Evolutionary conservation across 2,888 invertebrate species (phyloP).

Genomic region (Halictus ligatus): DNA sequence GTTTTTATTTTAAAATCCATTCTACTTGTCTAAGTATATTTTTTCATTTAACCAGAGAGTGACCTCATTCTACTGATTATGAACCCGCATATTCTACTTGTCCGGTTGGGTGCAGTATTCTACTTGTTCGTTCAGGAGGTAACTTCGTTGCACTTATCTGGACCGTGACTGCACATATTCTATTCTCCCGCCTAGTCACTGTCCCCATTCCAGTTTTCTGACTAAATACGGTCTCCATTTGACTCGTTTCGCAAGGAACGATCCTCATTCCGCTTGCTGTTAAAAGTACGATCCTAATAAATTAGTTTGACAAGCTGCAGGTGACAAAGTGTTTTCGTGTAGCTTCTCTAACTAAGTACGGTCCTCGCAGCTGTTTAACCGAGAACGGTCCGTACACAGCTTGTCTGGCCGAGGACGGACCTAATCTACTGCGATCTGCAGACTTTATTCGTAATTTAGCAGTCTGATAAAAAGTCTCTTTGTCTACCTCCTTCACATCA

Average conservation of each 20-base stretch:
- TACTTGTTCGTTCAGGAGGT: neutral
- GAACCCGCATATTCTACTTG: neutral
- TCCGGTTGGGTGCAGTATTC: neutral
- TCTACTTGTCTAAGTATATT: neutral
- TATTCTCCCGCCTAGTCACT: neutral
- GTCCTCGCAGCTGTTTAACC: neutral
- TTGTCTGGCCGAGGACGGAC: neutral
- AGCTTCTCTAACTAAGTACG: neutral
- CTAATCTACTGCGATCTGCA: neutral
- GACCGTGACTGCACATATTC: neutral
- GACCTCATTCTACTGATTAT: neutral
- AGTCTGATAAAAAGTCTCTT: constrained; percentile 5
- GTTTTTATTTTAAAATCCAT: neutral
- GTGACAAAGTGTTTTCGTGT: constrained; percentile 12
- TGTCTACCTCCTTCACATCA: neutral
- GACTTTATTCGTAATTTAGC: constrained; percentile 12
- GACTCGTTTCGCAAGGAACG: constrained; percentile 1
- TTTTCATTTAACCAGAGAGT: neutral
- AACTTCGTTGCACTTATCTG: neutral
- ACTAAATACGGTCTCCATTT: neutral
- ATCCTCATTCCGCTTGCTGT: neutral
- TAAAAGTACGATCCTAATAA: constrained; percentile 13
- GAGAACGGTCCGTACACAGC: neutral
- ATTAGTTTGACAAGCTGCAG: constrained; percentile 10
- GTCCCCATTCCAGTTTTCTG: neutral